phyloP scores from a whole-genome alignment of 2,888 invertebrate genomes.

The Crepidodera aurea region DNA sequence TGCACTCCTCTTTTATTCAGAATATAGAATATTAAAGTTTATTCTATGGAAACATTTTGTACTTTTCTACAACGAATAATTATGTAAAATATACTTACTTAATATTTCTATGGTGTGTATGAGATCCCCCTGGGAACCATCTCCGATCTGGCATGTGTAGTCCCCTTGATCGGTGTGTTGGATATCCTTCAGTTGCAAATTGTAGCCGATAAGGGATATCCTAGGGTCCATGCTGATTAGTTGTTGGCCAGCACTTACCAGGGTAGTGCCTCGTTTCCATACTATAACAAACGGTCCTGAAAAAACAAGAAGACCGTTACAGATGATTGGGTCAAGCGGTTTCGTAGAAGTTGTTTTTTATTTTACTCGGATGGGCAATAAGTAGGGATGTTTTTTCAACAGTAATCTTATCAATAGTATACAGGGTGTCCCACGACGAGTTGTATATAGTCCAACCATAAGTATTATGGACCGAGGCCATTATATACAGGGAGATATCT shows the following conservation, averaged over 20 bases:
- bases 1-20: too few species aligned
- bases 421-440: too few species aligned
- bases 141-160: conserved; percentile 67
- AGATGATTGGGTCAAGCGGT: neutral
- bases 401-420: too few species aligned
- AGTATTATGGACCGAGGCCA: too few species aligned
- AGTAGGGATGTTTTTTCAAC: conserved; percentile 18
- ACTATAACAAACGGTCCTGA: conserved; percentile 65
- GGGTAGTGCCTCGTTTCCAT: conserved; percentile 64
- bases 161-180: conserved; percentile 66
- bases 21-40: too few species aligned
- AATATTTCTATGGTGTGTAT: conserved; percentile 67
- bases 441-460: too few species aligned
- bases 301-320: conserved; percentile 40
- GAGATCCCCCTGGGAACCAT: conserved; percentile 64
- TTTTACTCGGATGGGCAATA: neutral
- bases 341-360: neutral
- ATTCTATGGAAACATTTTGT: too few species aligned
- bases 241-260: conserved; percentile 65
- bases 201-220: conserved; percentile 63
- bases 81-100: conserved; percentile 56
- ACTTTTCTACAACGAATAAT: neutral
- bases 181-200: conserved; percentile 64
- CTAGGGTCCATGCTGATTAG: conserved; percentile 65
- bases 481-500: too few species aligned